A percentile compares a stretch with the other conserved stretches of the same genome.
phyloP scores from a whole-genome alignment of 2,888 invertebrate genomes.

The Monochamus alternatus region DNA sequence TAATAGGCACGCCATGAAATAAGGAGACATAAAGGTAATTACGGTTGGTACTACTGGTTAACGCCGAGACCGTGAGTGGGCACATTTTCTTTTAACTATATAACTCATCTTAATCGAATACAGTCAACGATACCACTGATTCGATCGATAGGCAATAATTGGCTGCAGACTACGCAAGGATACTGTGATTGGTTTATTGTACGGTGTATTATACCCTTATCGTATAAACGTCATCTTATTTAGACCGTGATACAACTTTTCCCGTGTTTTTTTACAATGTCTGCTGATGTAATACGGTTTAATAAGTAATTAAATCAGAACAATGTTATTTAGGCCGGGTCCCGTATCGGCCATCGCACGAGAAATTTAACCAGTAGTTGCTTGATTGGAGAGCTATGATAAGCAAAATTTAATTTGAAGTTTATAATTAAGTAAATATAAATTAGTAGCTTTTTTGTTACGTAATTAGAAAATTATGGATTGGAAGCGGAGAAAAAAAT shows the following conservation, averaged over 20 bases:
- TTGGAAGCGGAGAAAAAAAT: slow-evolving; percentile 22
- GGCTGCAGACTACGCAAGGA: slow-evolving; percentile 66
- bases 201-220: slow-evolving; percentile 64
- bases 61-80: slow-evolving; percentile 66
- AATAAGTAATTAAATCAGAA: slow-evolving; percentile 59
- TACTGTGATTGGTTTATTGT: slow-evolving; percentile 67
- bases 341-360: slow-evolving; percentile 39
- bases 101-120: slow-evolving; percentile 69
- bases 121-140: slow-evolving; percentile 62
- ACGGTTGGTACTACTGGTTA: slow-evolving; percentile 66
- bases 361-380: slow-evolving; percentile 46
- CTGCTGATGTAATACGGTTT: slow-evolving; percentile 55
- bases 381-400: slow-evolving; percentile 37
- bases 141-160: slow-evolving; percentile 68
- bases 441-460: slow-evolving; percentile 36
- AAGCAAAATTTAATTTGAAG: slow-evolving; percentile 36
- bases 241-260: slow-evolving; percentile 63
- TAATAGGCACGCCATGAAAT: slow-evolving; percentile 30
- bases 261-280: slow-evolving; percentile 44
- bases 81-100: slow-evolving; percentile 64
- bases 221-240: slow-evolving; percentile 64
- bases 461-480: slow-evolving; percentile 29
- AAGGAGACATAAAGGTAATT: slow-evolving; percentile 55
- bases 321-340: slow-evolving; percentile 43
- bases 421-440: slow-evolving; percentile 36